Base-by-base conservation (phyloP, 1,140 invertebrate species). In the Aphis gossypii region DNA sequence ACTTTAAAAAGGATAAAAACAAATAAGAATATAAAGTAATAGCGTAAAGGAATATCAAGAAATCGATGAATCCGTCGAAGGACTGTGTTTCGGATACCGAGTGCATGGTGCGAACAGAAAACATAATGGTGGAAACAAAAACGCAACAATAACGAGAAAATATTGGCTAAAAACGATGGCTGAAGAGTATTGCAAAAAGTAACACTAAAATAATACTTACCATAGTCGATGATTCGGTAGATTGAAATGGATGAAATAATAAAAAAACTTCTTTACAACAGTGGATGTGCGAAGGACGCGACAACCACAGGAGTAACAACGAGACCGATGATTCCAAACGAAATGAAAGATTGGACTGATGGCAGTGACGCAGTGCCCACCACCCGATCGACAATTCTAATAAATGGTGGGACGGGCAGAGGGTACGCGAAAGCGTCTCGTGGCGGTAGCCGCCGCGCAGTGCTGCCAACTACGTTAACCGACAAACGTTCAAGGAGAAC, bases 121-220 rank as follows among this genome's bases (percentile, higher is more conserved):
- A 76, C 30, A 14, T 20, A n/a, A 76, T n/a, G n/a, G n/a, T n/a
- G n/a, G 18, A 76, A 76, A 18, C 3, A 11, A 30, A 5, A n/a
- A n/a, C 0, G 4, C 18, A 1, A n/a, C 11, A 18, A 0, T n/a
- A n/a, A 30, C 4, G 30, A 18, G 4, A 25, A 1, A 0, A 76
- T 18, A 4, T 30, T 51, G 30, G n/a, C 60, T 11, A 76, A n/a
- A 76, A 76, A n/a, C 35, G 18, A n/a, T 4, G 5, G 30, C 0
- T 1, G 2, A 18, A 18, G 14, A n/a, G 5, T n/a, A 6, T n/a
- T 18, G n/a, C 48, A 14, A 18, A n/a, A n/a, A n/a, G 14, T 0
- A n/a, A 18, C 4, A 18, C 0, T 30, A 76, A 76, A 76, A 18
- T 5, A 76, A 76, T 76, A 76, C 30, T 76, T n/a, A 76, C 60